Base-by-base conservation (phyloP, 1,140 invertebrate genomes). In the Aphelinus atriplicis region DNA sequence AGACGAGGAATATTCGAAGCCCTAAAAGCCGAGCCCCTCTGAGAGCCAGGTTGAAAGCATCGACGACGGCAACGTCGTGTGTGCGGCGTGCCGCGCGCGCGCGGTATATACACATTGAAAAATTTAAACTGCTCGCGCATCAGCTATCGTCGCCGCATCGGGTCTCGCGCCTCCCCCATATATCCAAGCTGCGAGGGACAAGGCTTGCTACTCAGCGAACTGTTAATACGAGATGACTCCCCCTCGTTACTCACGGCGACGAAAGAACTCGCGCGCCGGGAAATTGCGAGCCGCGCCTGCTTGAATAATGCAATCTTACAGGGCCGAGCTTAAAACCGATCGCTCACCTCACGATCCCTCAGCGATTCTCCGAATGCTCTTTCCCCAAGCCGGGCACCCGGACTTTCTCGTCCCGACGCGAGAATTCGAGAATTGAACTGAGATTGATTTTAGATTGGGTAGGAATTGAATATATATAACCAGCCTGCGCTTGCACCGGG, bases 361-460 rank as follows among this genome's bases (percentile, higher is more conserved):
- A 48, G 47, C 26, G 51, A 60, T 51, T 58, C 58, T 65, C 58
- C 50, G 48, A 75, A 68, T 65, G 53, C 55, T 72, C 78, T 75
- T 75, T 78, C 71, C 71, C 26, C 26, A 26, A 26, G 26, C 26
- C 26, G 26, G 26, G 26, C 26, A 26, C 26, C 26, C 26, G 26
- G 71, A 68, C 74, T 61, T 57, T 53, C 56, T 69, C 58, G 43
- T 26, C 43, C 9, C 42, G 57, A 65, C 71, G 71, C 57, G 53
- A 48, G 5, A 42, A 61, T 47, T 71, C 43, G 47, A 77, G 74
- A 75, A 82, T 81, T 84, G 80, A 83, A 85, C 83, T 84, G 86
- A 86, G 84, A 87, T 87, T 86, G 85, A 86, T 87, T 87, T 85
- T 86, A 86, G 84, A 87, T 86, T 86, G 84, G 80, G 76, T 82